phyloP scores from a whole-genome alignment of 30 jellyfish, hydroid and myxozoan genomes.

The Morbakka virulenta region DNA sequence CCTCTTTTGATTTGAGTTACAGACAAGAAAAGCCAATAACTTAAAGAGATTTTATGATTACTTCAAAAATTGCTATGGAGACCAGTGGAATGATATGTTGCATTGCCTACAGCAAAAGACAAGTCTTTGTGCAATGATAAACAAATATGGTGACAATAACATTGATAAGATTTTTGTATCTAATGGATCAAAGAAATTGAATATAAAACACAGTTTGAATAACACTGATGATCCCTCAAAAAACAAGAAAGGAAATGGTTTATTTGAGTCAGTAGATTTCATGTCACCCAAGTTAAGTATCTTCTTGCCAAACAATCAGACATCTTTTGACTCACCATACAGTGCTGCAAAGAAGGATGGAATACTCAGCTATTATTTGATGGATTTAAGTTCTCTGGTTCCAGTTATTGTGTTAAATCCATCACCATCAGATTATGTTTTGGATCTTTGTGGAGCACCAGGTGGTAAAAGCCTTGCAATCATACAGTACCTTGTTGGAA shows the following conservation, averaged over 20 bases:
- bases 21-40: too few species aligned
- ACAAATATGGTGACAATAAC: too few species aligned
- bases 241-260: not conserved
- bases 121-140: not conserved
- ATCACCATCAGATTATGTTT: constrained; percentile 36
- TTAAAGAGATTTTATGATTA: too few species aligned
- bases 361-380: constrained; percentile 43
- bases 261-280: too few species aligned
- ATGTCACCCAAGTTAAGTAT: too few species aligned
- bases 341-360: not conserved
- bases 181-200: too few species aligned
- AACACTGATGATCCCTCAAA: not conserved
- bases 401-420: constrained; percentile 60
- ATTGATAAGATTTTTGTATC: too few species aligned
- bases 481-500: constrained; percentile 18
- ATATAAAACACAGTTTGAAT: too few species aligned
- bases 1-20: too few species aligned
- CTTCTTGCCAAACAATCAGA: too few species aligned
- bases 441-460: constrained; percentile 83
- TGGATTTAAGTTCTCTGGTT: constrained; percentile 61
- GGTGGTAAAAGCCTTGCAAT: constrained; percentile 72
- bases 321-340: not conserved
- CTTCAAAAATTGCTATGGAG: too few species aligned
- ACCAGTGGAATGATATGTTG: not conserved
- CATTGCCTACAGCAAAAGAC: not conserved